phyloP scores from a whole-genome alignment of 2,797 vertebrate species.

The Tympanoctomys barrerae region DNA sequence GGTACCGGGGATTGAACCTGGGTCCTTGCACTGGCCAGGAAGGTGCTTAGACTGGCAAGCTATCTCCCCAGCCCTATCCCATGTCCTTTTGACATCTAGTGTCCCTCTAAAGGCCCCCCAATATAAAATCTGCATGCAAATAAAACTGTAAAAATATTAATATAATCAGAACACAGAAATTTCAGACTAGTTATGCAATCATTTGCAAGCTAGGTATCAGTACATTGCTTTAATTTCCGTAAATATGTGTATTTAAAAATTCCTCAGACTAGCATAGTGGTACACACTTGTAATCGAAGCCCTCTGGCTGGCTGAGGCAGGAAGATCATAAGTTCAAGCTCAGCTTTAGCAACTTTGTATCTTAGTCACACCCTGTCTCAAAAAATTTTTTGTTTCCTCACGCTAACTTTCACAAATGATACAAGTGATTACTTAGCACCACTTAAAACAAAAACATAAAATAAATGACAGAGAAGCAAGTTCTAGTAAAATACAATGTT shows the following conservation, averaged over 20 bases:
- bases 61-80: background rate
- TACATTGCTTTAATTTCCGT: constrained; percentile 52
- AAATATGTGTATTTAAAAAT: constrained; percentile 39
- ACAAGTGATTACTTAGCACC: constrained; percentile 30
- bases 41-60: too few species aligned
- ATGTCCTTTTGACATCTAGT: constrained; percentile 48
- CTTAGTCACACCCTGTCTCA: background rate
- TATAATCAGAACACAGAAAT: constrained; percentile 60
- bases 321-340: background rate
- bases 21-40: too few species aligned
- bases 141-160: constrained; percentile 65
- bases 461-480: constrained; percentile 46
- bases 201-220: constrained; percentile 53
- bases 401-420: constrained; percentile 61
- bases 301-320: background rate
- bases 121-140: constrained; percentile 59
- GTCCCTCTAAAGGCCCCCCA: constrained; percentile 52
- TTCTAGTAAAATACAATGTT: constrained; percentile 56
- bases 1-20: too few species aligned
- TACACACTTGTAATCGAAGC: background rate
- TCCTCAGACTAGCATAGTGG: background rate
- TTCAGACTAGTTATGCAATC: constrained; percentile 49
- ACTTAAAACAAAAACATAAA: constrained; percentile 37
- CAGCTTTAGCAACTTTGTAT: background rate
- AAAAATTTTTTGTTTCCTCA: background rate